phyloP scores from a whole-genome alignment of 2,888 invertebrate genomes.

The Leptopilina syphax region DNA sequence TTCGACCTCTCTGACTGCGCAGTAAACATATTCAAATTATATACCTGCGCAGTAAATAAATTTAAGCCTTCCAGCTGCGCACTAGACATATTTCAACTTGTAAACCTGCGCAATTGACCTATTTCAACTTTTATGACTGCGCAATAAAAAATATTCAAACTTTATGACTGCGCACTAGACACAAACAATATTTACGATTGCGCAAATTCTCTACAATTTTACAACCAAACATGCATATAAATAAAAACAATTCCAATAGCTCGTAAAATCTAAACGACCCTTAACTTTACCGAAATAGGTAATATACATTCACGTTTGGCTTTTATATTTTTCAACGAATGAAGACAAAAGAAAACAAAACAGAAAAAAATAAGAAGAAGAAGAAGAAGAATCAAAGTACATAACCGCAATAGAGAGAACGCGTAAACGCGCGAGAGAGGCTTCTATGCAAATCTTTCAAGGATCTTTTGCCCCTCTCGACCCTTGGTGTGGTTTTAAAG shows the following conservation, averaged over 20 bases:
- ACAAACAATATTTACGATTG: background rate
- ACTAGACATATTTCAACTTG: too few species aligned
- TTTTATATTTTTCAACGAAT: too few species aligned
- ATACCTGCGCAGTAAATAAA: background rate
- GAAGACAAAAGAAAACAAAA: too few species aligned
- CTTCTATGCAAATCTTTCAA: slow-evolving; percentile 25
- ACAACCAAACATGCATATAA: background rate
- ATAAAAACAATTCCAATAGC: background rate
- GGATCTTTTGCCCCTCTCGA: slow-evolving; percentile 11
- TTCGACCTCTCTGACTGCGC: background rate
- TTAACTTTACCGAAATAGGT: background rate
- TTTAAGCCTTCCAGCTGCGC: too few species aligned
- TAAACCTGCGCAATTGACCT: too few species aligned
- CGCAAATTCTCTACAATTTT: background rate
- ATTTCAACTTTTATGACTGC: too few species aligned
- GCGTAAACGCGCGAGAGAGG: slow-evolving; percentile 10
- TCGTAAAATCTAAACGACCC: background rate
- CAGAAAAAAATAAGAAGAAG: too few species aligned
- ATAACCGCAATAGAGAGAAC: slow-evolving; percentile 24
- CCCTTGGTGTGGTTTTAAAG: slow-evolving; percentile 18
- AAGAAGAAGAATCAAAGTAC: slow-evolving; percentile 1
- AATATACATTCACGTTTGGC: slow-evolving; percentile 1
- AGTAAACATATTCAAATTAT: background rate
- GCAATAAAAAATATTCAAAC: too few species aligned
- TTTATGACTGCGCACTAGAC: background rate